phyloP scores from a whole-genome alignment of 2,797 vertebrate genomes.

The Coregonus ussuriensis region DNA sequence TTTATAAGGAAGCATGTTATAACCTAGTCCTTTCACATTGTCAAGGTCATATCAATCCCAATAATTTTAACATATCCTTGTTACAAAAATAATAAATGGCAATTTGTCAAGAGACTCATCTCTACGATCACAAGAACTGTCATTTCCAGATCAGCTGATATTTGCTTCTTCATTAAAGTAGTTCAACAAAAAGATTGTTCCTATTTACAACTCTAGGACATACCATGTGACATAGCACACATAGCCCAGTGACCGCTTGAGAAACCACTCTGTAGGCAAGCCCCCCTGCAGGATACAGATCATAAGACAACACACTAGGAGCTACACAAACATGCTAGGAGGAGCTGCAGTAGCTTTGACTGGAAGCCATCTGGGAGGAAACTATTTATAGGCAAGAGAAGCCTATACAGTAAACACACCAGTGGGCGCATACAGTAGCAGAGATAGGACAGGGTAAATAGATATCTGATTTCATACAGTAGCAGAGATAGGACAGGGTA shows the following conservation, averaged over 20 bases:
- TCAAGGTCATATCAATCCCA: not conserved
- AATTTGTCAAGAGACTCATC: not conserved
- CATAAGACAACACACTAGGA: too few species aligned
- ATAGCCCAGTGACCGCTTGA: not conserved
- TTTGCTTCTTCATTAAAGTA: too few species aligned
- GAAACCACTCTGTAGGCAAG: not conserved
- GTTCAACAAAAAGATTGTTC: too few species aligned
- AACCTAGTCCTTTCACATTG: not conserved
- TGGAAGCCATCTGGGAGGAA: too few species aligned
- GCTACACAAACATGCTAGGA: too few species aligned
- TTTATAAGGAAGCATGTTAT: not conserved
- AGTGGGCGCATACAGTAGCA: too few species aligned
- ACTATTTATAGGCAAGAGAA: too few species aligned
- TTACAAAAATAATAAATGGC: not conserved
- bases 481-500: too few species aligned
- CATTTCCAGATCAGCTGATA: too few species aligned
- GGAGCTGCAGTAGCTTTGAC: too few species aligned
- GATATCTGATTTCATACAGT: slow-evolving; percentile 1
- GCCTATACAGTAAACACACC: too few species aligned
- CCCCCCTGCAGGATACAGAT: not conserved
- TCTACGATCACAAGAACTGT: too few species aligned
- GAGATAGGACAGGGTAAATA: not conserved
- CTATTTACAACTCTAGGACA: not conserved
- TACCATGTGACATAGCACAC: not conserved
- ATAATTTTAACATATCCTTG: not conserved